Conservation (phyloP, 2,113 vertebrate species). For the Varanus komodoensis region DNA sequence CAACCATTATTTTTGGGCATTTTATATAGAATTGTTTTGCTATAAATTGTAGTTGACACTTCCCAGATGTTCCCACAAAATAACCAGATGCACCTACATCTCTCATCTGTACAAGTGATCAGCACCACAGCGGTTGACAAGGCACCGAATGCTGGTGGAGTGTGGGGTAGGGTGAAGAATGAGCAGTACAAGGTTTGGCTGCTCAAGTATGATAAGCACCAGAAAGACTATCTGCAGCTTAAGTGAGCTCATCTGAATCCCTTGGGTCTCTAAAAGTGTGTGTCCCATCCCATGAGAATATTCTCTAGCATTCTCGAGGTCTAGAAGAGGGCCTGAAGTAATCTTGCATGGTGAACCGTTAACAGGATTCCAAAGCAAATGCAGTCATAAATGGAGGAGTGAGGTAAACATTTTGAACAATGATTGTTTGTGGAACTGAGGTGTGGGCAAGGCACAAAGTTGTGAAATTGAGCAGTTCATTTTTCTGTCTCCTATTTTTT, state of each 20-base stretch:
- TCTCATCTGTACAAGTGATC: background rate
- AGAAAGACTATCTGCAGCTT: background rate
- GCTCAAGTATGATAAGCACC: background rate
- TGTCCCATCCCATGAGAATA: conserved; percentile 14
- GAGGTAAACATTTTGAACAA: background rate
- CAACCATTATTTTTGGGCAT: conserved; percentile 5
- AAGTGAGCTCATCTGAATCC: background rate
- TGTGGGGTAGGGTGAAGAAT: fast-evolving
- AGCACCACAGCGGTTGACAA: fast-evolving
- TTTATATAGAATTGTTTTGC: background rate
- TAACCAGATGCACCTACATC: conserved; percentile 27
- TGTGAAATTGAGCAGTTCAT: background rate
- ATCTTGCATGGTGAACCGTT: background rate
- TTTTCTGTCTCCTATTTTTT: background rate
- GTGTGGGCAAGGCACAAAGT: conserved; percentile 12
- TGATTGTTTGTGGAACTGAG: conserved; percentile 17
- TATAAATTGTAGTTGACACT: conserved; percentile 59
- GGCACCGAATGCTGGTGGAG: background rate
- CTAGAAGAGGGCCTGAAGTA: background rate
- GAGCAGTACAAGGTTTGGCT: conserved; percentile 17
- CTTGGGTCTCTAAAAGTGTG: background rate
- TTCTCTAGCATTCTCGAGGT: conserved; percentile 7
- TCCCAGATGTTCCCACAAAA: conserved; percentile 61
- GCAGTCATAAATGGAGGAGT: background rate
- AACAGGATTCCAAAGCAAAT: conserved; percentile 5